Evolutionary conservation across 2,797 vertebrate genomes (phyloP), one percentile per base, ranked within the genome.

Genomic region (Poeciliopsis presidionis): DNA sequence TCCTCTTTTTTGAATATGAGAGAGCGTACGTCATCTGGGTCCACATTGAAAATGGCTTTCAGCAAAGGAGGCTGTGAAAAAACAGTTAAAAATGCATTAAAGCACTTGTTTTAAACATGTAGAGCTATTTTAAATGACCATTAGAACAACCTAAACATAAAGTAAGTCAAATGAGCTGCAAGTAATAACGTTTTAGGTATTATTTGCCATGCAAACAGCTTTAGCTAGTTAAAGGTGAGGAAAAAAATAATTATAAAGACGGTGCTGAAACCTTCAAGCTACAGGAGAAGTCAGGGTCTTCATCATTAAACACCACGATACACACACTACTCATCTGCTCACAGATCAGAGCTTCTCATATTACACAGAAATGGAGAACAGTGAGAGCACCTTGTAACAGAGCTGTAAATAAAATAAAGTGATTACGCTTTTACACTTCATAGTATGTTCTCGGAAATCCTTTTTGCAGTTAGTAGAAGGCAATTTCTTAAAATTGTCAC

Each of bases 1-100:
- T 99, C 98, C 96, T 99, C 98, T 89, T 99, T 99, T 95, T 99
- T 99, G 96, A 98, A 99, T 94, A 99, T 98, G 89, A 99, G 96
- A 51, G 97, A 96, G 87, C 97, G 97, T 86, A 99, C 98, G 97
- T 99, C 98, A 92, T 99, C 98, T 47, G 98, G 97, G 93, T 99
- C 98, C 91, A 97, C 97, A 87, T 97, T 99, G 97, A 99, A 99
- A 94, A 99, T 99, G 91, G 98, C 98, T 97, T 99, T 98, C 93
- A 99, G 97, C 96, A 99, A 94, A 84, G 97, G 95, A 88, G 98
- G 97, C 98, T 99, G 95, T 92, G 83, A 90, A 82, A 91, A 11
- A 94, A 75, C 86, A 1, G 14, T 71, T 36, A 43, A 36, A 72
- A 14, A 28, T 45, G 6, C 7, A 61, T 61, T 3, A 70, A 28